Base-by-base conservation (phyloP, 2,797 vertebrate species). In the Diplodus puntazzo region DNA sequence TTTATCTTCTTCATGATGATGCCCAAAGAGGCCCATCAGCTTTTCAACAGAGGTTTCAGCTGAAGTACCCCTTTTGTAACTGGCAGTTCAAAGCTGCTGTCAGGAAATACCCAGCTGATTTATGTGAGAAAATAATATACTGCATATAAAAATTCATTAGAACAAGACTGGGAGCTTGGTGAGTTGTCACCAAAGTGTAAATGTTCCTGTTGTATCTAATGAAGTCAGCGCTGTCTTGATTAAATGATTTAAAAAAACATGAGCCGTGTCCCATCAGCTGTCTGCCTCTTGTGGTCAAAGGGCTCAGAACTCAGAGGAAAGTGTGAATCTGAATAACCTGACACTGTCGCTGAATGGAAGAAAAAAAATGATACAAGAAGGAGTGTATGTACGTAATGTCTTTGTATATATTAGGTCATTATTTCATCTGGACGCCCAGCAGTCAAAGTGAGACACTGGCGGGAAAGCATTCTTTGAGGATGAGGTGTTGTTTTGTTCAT, bases 1-100 rank as follows among this genome's bases (percentile, higher is more conserved):
- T 83, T 68, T 54, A 81, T 85, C 66, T 77, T 79, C 16, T 39
- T 82, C 52, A 52, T 68, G 59, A 69, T 82, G 49, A 76, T 80
- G 65, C 77, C 77, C 65, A 54, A 62, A 79, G 65, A 86, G 65
- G 52, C 64, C 62, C 34, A 59, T 66, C 43, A 34, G 46, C 30
- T 68, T 81, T 72, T 59, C 3, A 83, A 23, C 2, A 52, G 52
- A 58, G 1, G 13, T 62, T 79, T 70, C n/a, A 61, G 60, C 21
- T 45, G 73, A 68, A 78, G 55, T 55, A 42, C 16, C 23, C 23
- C 34, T 23, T 59, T 55, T 66, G 53, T 65, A 57, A 62, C 12
- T 43, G 71, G 21, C 42, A 70, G 45, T n/a, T 76, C 55, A 69
- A 75, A 70, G 55, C 55, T 30, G 14, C n/a, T 25, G 20, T 64